Evolutionary conservation across 2,888 invertebrate species (phyloP).

Genomic region (Drosophila falleni): DNA sequence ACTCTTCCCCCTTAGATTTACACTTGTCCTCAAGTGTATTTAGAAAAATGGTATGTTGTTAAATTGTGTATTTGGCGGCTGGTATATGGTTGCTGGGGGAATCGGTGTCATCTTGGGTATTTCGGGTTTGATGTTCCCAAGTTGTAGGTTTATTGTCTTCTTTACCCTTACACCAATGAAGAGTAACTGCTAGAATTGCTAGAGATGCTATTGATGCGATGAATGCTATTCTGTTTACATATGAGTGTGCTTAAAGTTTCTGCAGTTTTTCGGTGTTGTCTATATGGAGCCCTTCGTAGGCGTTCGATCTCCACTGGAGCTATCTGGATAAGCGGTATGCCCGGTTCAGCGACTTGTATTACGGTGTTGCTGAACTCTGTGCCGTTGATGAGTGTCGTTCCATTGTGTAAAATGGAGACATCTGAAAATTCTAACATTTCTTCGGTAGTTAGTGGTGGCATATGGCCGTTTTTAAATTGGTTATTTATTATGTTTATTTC

Average conservation of each 20-base stretch:
- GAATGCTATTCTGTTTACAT: neutral
- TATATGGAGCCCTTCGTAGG: neutral
- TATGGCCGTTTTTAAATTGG: conserved; percentile 2
- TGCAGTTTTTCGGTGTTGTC: no score
- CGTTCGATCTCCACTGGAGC: neutral
- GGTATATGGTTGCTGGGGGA: neutral
- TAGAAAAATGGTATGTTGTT: neutral
- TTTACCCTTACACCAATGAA: conserved; percentile 5
- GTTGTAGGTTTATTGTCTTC: conserved; percentile 1
- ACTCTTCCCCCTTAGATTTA: neutral
- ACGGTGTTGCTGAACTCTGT: conserved; percentile 7
- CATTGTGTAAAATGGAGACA: conserved; percentile 1
- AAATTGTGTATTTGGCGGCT: neutral
- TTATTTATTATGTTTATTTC: conserved; percentile 2
- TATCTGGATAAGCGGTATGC: conserved; percentile 8
- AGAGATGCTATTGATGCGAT: conserved; percentile 3
- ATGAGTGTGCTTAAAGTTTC: neutral
- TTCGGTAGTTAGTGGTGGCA: conserved; percentile 1
- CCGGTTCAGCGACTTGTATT: neutral
- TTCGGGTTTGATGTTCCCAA: conserved; percentile 1
- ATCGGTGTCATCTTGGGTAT: conserved; percentile 1
- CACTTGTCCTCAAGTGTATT: conserved; percentile 1
- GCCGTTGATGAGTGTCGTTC: conserved; percentile 3
- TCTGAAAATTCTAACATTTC: conserved; percentile 12
- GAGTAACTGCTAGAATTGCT: neutral